These are phyloP conservation scores for Microcebus jonahi DNA, from an alignment of 2,113 vertebrate genomes.

Conservation along the genomic window DNA sequence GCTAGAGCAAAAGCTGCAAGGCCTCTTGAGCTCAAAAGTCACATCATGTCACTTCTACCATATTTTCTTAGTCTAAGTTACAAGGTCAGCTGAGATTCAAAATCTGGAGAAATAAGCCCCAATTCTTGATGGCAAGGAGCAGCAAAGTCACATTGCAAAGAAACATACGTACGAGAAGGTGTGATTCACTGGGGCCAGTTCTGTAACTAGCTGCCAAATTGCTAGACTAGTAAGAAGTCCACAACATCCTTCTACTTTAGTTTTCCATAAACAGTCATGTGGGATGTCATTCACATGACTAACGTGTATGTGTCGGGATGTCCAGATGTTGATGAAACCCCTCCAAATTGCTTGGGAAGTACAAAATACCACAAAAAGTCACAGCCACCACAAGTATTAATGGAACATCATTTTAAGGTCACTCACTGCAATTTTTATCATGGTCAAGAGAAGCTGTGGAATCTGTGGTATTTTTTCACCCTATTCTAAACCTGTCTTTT, in stretches of 20 bases:
- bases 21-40: not conserved
- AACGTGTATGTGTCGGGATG: not conserved
- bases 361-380: constrained; percentile 50
- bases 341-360: not conserved
- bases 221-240: not conserved
- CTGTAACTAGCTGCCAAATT: not conserved
- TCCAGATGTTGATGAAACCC: constrained; percentile 52
- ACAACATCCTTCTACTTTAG: not conserved
- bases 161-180: not conserved
- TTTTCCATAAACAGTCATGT: constrained; percentile 42
- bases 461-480: not conserved
- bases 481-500: not conserved
- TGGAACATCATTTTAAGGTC: constrained; percentile 23
- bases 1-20: not conserved
- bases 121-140: not conserved
- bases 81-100: not conserved
- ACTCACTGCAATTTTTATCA: not conserved
- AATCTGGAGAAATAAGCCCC: not conserved
- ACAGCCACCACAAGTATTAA: constrained; percentile 46
- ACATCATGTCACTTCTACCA: not conserved
- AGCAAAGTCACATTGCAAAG: not conserved
- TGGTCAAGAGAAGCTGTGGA: not conserved
- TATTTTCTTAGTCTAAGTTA: not conserved
- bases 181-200: not conserved
- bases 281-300: constrained; percentile 42